Evolutionary conservation across 2,797 vertebrate species (phyloP).

Genomic region (Psittacula echo): DNA sequence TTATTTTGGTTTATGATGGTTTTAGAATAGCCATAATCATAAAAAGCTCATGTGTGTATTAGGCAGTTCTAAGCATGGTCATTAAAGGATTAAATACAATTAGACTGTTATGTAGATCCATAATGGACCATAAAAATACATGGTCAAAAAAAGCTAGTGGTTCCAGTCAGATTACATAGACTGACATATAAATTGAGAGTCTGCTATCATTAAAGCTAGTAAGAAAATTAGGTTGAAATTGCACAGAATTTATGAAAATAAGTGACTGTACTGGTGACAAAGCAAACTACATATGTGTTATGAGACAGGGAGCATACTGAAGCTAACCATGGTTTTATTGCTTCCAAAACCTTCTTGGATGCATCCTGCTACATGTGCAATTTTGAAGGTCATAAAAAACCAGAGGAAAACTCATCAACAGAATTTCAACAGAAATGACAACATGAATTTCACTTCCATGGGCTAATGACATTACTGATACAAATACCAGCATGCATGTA

Average conservation of each 20-base stretch:
- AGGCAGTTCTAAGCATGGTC: neutral
- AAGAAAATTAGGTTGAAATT: neutral
- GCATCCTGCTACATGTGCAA: accelerated
- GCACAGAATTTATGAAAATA: neutral
- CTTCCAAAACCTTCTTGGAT: neutral
- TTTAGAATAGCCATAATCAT: neutral
- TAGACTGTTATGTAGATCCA: neutral
- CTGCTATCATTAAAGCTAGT: neutral
- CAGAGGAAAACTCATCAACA: neutral
- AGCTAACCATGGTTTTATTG: neutral
- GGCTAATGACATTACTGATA: neutral
- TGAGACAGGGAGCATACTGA: neutral
- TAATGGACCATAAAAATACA: neutral
- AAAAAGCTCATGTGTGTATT: neutral
- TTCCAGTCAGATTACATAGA: neutral
- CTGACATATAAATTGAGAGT: neutral
- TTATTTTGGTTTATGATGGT: neutral
- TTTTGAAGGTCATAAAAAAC: neutral
- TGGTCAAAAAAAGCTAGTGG: neutral
- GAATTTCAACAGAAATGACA: neutral
- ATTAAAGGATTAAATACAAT: neutral
- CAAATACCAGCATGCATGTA: neutral
- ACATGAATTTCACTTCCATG: neutral
- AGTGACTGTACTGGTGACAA: neutral
- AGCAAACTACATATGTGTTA: accelerated